phyloP scores from a whole-genome alignment of 2,888 invertebrate species.

The Eupithecia vulgata region DNA sequence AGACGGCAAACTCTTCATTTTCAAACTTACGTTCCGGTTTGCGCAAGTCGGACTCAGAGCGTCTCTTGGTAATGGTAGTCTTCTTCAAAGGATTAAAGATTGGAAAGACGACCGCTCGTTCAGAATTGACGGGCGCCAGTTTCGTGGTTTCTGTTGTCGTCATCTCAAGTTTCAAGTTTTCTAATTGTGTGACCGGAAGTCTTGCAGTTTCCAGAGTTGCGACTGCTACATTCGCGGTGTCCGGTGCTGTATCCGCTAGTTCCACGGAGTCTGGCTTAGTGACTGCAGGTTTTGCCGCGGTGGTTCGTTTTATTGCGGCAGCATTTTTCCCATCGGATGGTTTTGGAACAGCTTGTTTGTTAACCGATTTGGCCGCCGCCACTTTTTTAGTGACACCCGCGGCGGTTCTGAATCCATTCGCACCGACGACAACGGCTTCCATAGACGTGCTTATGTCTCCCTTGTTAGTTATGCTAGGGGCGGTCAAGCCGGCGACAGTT shows the following conservation, averaged over 20 bases:
- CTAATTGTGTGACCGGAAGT: not conserved
- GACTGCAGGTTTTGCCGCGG: no score
- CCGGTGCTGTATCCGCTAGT: not conserved
- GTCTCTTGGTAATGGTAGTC: not conserved
- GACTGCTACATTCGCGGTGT: no score
- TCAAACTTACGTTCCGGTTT: rapidly evolving
- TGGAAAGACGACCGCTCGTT: not conserved
- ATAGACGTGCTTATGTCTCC: not conserved
- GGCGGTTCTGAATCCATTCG: not conserved
- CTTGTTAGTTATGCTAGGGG: not conserved
- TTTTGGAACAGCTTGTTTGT: not conserved
- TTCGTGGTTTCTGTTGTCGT: not conserved
- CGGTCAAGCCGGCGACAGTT: not conserved
- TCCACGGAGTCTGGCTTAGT: not conserved
- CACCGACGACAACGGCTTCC: not conserved
- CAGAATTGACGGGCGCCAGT: not conserved
- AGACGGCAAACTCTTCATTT: no score
- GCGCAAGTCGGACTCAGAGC: not conserved
- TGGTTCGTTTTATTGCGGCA: not conserved
- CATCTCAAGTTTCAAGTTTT: not conserved
- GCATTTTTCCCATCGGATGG: not conserved
- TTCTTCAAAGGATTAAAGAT: not conserved
- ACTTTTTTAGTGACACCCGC: not conserved
- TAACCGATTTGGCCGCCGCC: no score
- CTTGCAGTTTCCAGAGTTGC: not conserved